Base-by-base conservation (phyloP, 2,113 vertebrate species). In the Apaloderma vittatum region DNA sequence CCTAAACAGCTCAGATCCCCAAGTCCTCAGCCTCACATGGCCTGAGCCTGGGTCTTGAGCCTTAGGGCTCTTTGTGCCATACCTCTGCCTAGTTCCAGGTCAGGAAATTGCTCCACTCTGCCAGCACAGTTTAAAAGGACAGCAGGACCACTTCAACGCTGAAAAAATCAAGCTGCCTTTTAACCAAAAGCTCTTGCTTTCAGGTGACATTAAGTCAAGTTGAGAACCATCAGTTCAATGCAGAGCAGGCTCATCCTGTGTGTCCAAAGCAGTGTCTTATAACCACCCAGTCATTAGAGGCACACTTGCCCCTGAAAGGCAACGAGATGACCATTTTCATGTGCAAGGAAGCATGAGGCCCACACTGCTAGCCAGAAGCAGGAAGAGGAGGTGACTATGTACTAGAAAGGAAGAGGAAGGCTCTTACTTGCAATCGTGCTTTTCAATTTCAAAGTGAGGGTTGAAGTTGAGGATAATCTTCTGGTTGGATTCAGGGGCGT, bases 391-490 rank as follows among this genome's bases (percentile, higher is more conserved):
- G 26, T 26, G 37, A 70, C 12, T 34, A 11, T 16, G 52, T 40
- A 77, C 37, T 29, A 34, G 37, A 72, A 27, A 30, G 23, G 22
- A 67, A 48, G 16, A 45, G 34, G 40, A 65, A 10, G 10, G 36
- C 6, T 96, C 98, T 98, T 98, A 99, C 99, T 99, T 99, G 99
- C 99, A 99, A 96, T 99, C 99, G 3, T 99, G 99, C 66, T 99
- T 99, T 98, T 99, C 99, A 0, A 99, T 99, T 98, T 99, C 99
- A 23, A 99, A 99, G 97, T 99, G 99, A 12, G 99, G 99, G 98
- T 99, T 99, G 98, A 99, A 99, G 98, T 99, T 99, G 94, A 99
- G 99, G 91, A 99, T 98, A 61, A 99, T 99, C 98, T 99, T 99
- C 97, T 99, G 99, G 22, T 98, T 99, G 73, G 99, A 95, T 96